Evolutionary conservation across 2,888 invertebrate species (phyloP).

Genomic region (Scaptodrosophila latifasciaeformis): DNA sequence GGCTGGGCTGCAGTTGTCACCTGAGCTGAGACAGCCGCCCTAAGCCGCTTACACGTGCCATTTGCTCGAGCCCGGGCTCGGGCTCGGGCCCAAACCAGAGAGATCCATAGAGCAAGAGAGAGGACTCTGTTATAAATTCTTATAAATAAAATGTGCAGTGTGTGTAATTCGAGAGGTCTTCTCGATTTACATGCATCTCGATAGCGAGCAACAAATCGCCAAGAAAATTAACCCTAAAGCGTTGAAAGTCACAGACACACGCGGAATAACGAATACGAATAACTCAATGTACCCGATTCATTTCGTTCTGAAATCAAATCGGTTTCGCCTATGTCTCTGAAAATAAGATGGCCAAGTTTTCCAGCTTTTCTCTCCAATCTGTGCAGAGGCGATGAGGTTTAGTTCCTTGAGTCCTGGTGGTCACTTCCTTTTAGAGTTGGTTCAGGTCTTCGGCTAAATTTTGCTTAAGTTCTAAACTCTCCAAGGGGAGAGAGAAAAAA

Average conservation of each 20-base stretch:
- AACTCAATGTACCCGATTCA: too few species aligned
- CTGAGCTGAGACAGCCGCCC: constrained; percentile 28
- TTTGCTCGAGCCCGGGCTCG: background rate
- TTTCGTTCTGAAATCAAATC: too few species aligned
- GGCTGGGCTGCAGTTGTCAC: constrained; percentile 39
- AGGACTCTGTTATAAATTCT: constrained; percentile 13
- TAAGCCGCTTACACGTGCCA: constrained; percentile 60
- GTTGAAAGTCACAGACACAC: constrained; percentile 56
- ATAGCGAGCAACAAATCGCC: constrained; percentile 6
- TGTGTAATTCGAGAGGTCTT: constrained; percentile 33
- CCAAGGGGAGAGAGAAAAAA: constrained; percentile 37
- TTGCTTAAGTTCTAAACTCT: too few species aligned
- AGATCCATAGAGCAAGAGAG: too few species aligned
- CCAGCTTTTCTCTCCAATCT: too few species aligned
- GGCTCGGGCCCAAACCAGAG: background rate
- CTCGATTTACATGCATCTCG: constrained; percentile 43
- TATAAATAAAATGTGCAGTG: constrained; percentile 25
- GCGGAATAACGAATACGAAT: constrained; percentile 11
- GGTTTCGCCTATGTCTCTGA: too few species aligned
- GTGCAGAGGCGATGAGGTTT: too few species aligned
- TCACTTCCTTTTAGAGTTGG: background rate
- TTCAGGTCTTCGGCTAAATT: constrained; percentile 19
- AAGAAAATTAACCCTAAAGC: constrained; percentile 11
- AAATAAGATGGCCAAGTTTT: too few species aligned
- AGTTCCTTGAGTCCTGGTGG: too few species aligned